Percentiles rank a stretch among this genome's conserved stretches.
Conservation (phyloP, 1,140 invertebrate genomes). For the Anthonomus grandis region DNA sequence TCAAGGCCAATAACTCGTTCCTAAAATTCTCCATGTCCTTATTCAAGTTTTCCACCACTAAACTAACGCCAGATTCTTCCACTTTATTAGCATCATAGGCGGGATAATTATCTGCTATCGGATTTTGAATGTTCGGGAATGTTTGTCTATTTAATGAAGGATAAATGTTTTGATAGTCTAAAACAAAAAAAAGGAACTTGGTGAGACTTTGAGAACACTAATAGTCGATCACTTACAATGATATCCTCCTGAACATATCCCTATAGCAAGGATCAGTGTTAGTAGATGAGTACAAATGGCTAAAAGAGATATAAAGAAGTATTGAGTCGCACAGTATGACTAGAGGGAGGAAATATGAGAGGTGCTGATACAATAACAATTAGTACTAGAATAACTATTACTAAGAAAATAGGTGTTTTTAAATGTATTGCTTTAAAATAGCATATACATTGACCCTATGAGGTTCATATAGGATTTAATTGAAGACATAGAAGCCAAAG, state of each 20-base stretch:
- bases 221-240: conserved; percentile 20
- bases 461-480: no score
- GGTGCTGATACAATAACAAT: neutral
- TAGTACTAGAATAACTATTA: neutral
- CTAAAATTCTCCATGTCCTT: no score
- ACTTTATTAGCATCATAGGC: neutral
- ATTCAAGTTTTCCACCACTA: no score
- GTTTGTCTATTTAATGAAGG: neutral
- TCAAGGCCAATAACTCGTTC: neutral
- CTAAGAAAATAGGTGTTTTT: no score
- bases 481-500: no score
- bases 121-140: neutral
- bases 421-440: no score
- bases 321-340: neutral
- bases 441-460: no score
- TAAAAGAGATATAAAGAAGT: conserved; percentile 1
- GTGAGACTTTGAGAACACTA: neutral
- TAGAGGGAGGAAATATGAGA: neutral
- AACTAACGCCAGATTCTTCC: neutral
- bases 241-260: conserved; percentile 12
- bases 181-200: neutral
- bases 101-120: neutral
- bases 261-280: conserved; percentile 3
- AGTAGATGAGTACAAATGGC: conserved; percentile 17
- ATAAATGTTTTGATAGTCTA: conserved; percentile 13